Conservation (phyloP, 1,140 invertebrate genomes). For the Pogonus chalceus region DNA sequence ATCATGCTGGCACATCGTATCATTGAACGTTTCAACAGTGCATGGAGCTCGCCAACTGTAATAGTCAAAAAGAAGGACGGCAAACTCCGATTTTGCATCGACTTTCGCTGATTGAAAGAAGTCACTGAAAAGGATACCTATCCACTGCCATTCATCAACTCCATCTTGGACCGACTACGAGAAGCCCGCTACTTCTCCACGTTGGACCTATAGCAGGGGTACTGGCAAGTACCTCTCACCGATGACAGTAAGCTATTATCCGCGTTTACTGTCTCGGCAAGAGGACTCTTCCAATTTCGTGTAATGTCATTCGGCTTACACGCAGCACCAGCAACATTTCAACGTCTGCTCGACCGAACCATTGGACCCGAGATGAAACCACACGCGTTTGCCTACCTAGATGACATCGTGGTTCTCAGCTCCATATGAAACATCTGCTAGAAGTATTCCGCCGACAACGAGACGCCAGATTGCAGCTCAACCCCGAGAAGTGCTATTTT, state of each 20-base stretch:
- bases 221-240: slow-evolving; percentile 21
- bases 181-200: slow-evolving; percentile 18
- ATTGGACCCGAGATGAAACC: no score
- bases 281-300: slow-evolving; percentile 33
- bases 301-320: slow-evolving; percentile 36
- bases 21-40: slow-evolving; percentile 15
- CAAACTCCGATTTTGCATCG: slow-evolving; percentile 25
- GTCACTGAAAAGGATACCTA: slow-evolving; percentile 29
- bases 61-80: slow-evolving; percentile 22
- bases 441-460: no score
- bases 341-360: no score
- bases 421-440: no score
- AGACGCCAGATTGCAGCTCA: no score
- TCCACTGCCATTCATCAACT: slow-evolving; percentile 27
- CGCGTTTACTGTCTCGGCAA: slow-evolving; percentile 27
- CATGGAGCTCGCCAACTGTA: slow-evolving; percentile 16
- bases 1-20: slow-evolving; percentile 15
- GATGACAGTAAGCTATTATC: slow-evolving; percentile 27
- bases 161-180: slow-evolving; percentile 17
- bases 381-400: no score
- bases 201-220: slow-evolving; percentile 15
- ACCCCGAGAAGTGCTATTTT: no score
- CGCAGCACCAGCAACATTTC: slow-evolving; percentile 27
- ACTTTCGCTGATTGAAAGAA: slow-evolving; percentile 28
- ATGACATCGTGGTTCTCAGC: no score